Base-by-base conservation (phyloP, 2,888 invertebrate genomes). In the Drosophila lacicola region DNA sequence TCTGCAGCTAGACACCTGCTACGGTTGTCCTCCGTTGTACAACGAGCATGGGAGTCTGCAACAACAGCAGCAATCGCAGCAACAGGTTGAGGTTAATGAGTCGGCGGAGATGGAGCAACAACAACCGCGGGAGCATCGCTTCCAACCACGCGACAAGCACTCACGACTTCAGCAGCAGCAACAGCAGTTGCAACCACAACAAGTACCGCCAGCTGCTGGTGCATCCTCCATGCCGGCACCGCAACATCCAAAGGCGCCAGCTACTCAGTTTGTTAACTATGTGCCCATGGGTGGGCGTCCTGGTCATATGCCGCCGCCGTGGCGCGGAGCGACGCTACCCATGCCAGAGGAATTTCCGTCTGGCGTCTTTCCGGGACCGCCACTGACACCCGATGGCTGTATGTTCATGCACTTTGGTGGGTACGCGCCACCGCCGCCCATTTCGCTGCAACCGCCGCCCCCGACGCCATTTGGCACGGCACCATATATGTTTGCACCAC, bases 341-440 rank as follows among this genome's bases (percentile, higher is more conserved):
- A 13, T 66, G 33, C 34, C 60, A 5, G 85, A 81, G 11, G 82
- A 75, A 9, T 64, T 50, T 39, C 57, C 37, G 29, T 25, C 56
- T 44, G 33, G 63, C 0, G 10, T 55, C 2, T 72, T 19, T 46
- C 46, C 71, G 4, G 47, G 53, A 21, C 42, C 61, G 4, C 64
- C 62, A 4, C 0, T 58, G 19, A 74, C 65, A 82, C 78, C 88
- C 81, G 56, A 78, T 77, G 57, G 84, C 72, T 51, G 85, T 86
- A 55, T 90, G 90, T 53, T 73, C 57, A 90, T 75, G 63, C 80
- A 73, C 3, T 70, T 57, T 17, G 69, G 70, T 8, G 73, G 71
- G 14, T 80, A 47, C 54, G 33, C 57, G 4, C 74, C 60, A 34
- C 71, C 60, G n/a, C 66, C 51, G 25, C 47, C 61, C 8, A 17